Conservation (phyloP, 2,888 invertebrate genomes). For the Acronicta leporina region DNA sequence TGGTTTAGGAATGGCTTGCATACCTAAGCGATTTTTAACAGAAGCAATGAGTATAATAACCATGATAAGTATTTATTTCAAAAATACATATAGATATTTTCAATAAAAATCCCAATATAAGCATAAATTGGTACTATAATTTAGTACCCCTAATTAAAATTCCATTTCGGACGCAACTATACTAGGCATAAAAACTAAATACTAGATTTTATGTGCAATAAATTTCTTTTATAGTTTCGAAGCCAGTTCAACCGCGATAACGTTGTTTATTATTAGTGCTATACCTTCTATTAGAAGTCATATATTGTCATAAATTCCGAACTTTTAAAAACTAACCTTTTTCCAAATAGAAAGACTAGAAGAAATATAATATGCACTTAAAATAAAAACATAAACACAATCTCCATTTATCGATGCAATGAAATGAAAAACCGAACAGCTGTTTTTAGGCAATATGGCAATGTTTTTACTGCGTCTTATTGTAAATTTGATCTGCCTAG, state of each 20-base stretch:
- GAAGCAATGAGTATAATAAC: neutral
- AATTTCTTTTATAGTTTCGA: constrained; percentile 9
- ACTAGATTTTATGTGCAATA: constrained; percentile 13
- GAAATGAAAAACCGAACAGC: too few relatives aligned
- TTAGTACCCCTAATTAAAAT: constrained; percentile 11
- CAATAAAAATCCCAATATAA: constrained; percentile 9
- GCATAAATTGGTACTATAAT: constrained; percentile 9
- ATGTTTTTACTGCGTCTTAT: too few relatives aligned
- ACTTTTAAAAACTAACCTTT: neutral
- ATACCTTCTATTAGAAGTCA: neutral
- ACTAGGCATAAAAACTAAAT: constrained; percentile 7
- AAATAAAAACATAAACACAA: too few relatives aligned
- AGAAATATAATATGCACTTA: too few relatives aligned
- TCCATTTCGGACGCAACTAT: neutral
- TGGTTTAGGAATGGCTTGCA: neutral
- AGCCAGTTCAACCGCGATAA: constrained; percentile 3
- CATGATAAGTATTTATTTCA: neutral
- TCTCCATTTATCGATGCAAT: too few relatives aligned
- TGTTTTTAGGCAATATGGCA: too few relatives aligned
- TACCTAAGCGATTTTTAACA: constrained; percentile 5
- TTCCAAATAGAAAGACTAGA: too few relatives aligned
- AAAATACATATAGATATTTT: neutral
- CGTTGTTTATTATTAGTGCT: neutral
- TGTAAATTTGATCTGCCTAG: too few relatives aligned
- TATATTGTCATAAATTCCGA: neutral